phyloP scores from a whole-genome alignment of 2,888 invertebrate species.

The Baccha elongata region DNA sequence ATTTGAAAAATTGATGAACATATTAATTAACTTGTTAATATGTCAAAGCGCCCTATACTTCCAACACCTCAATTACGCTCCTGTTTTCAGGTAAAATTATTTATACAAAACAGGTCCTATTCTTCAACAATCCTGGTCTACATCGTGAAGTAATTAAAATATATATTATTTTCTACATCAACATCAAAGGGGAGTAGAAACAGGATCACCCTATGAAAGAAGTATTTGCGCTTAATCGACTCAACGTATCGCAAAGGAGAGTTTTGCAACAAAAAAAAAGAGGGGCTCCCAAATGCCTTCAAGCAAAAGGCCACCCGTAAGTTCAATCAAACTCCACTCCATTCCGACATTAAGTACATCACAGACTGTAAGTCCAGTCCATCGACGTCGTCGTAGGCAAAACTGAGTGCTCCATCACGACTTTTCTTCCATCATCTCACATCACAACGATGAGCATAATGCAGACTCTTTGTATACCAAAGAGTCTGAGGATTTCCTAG shows the following conservation, averaged over 20 bases:
- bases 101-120: constrained; percentile 45
- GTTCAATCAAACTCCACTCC: constrained; percentile 69
- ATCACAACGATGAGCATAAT: constrained; percentile 30
- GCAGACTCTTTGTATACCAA: constrained; percentile 11
- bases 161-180: constrained; percentile 49
- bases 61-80: not conserved
- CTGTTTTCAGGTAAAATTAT: not conserved
- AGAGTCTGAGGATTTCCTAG: constrained; percentile 48
- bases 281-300: constrained; percentile 43
- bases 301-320: constrained; percentile 69
- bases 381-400: constrained; percentile 38
- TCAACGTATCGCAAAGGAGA: constrained; percentile 41
- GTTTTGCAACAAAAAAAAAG: constrained; percentile 9
- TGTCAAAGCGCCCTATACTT: not conserved
- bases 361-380: constrained; percentile 21
- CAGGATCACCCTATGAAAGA: constrained; percentile 27
- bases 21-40: too few species aligned
- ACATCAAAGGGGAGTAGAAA: constrained; percentile 8
- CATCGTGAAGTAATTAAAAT: constrained; percentile 67
- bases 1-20: too few species aligned
- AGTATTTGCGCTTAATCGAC: constrained; percentile 56
- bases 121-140: constrained; percentile 43
- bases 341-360: constrained; percentile 40
- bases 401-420: constrained; percentile 67
- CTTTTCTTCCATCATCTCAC: constrained; percentile 50